Evolutionary conservation across 2,113 vertebrate genomes (phyloP).

Genomic region (Nasalis larvatus): DNA sequence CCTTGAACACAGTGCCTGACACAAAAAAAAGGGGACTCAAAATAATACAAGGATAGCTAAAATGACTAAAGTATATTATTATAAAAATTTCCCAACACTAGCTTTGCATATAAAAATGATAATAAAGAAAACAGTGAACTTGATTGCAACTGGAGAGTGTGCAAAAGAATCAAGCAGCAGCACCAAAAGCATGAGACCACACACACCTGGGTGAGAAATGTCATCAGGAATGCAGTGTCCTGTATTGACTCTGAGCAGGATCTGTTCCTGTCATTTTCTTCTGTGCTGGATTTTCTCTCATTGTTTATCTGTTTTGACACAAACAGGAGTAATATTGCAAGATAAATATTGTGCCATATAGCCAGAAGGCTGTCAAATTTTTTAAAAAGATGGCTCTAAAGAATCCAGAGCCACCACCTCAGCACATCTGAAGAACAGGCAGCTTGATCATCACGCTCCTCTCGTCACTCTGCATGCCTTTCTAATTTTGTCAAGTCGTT

Average conservation of each 20-base stretch:
- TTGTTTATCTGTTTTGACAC: constrained; percentile 61
- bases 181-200: background rate
- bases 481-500: background rate
- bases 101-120: background rate
- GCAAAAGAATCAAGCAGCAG: background rate
- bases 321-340: constrained; percentile 40
- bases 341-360: constrained; percentile 50
- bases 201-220: background rate
- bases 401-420: background rate
- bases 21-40: background rate
- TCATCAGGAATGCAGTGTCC: background rate
- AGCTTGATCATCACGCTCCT: background rate
- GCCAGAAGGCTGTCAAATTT: constrained; percentile 46
- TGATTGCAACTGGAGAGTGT: background rate
- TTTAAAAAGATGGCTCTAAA: background rate
- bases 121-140: background rate
- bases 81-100: background rate
- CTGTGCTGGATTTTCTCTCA: background rate
- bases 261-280: constrained; percentile 34
- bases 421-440: background rate
- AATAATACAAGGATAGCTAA: background rate
- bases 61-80: background rate
- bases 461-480: background rate
- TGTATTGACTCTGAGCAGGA: background rate
- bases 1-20: background rate